Evolutionary conservation across 2,113 vertebrate species (phyloP).

Genomic region (Hippocampus barbouri): DNA sequence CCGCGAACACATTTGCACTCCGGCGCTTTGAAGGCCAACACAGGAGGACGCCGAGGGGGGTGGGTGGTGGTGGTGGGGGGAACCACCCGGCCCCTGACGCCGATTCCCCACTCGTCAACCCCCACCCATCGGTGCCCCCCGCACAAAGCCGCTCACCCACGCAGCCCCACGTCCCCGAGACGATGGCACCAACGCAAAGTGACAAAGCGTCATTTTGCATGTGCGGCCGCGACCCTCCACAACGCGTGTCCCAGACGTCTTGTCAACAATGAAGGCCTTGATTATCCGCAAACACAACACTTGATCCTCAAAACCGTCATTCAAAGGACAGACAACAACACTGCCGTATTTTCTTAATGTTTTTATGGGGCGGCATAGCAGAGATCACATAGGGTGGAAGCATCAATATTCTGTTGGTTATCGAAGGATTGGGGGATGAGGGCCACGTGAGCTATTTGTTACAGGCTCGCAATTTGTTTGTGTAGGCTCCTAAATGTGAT

Average conservation of each 20-base stretch:
- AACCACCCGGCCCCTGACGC: background rate
- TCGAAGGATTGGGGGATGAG: background rate
- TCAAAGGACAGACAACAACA: background rate
- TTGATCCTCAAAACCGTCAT: background rate
- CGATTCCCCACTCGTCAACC: conserved; percentile 14
- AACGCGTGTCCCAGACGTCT: background rate
- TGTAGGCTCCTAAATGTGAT: background rate
- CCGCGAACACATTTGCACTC: conserved; percentile 75
- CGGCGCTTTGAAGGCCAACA: conserved; percentile 69
- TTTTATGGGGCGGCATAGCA: background rate
- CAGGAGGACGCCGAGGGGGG: conserved; percentile 51
- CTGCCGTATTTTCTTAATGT: background rate
- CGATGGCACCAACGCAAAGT: conserved; percentile 34
- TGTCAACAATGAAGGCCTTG: background rate
- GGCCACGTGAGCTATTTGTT: background rate
- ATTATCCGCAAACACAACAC: background rate
- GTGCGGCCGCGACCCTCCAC: background rate
- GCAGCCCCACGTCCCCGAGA: conserved; percentile 15
- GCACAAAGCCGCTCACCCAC: conserved; percentile 15
- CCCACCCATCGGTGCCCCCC: conserved; percentile 14
- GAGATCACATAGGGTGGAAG: background rate
- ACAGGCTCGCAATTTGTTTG: background rate
- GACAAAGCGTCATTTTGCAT: conserved; percentile 31
- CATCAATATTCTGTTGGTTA: background rate
- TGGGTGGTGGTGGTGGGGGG: background rate